Evolutionary conservation across 2,797 vertebrate genomes (phyloP), one percentile per base, ranked within the genome.

Genomic region (Prionace glauca): DNA sequence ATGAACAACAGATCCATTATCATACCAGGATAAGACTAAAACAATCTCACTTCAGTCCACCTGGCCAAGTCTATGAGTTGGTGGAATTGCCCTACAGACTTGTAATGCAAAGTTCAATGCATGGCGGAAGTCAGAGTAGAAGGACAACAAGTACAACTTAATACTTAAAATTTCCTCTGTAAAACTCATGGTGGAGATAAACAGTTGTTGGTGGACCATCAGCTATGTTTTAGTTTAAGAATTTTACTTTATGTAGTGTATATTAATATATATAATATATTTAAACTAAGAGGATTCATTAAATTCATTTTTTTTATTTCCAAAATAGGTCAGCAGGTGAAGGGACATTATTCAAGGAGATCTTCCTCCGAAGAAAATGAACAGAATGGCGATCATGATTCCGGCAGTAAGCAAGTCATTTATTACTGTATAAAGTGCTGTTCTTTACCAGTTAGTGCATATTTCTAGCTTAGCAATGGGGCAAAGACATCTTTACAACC

Each of bases 331-430:
- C 22, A 94, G 14, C 88, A 20, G 88, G 62, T 65, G 36, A 94
- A 94, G 41, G 92, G 92, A 14, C 69, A 94, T 11, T 94, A 94
- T 74, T 74, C 92, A 41, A 71, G 69, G 69, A 94, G 60, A 91
- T 94, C 92, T 11, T 65, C 62, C 12, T 94, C 92, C 50, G 92
- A 94, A 94, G 92, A 94, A 94, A 72, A 94, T 26, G 36, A 26
- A 50, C 69, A 94, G n/a, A 72, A 65, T 72, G 26, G 67, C 14
- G 41, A 94, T 16, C 22, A 41, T 0, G 45, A 74, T 71, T 94
- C 92, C 12, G 41, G 36, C 26, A 94, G 92, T 94, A 72, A 72
- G 92, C 69, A 67, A 69, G 18, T 69, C 67, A 69, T 69, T 69
- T 69, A 18, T 69, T 69, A 18, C 16, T 69, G 67, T 69, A 69